Conservation (phyloP, 2,888 invertebrate genomes). For the Noctua janthina region DNA sequence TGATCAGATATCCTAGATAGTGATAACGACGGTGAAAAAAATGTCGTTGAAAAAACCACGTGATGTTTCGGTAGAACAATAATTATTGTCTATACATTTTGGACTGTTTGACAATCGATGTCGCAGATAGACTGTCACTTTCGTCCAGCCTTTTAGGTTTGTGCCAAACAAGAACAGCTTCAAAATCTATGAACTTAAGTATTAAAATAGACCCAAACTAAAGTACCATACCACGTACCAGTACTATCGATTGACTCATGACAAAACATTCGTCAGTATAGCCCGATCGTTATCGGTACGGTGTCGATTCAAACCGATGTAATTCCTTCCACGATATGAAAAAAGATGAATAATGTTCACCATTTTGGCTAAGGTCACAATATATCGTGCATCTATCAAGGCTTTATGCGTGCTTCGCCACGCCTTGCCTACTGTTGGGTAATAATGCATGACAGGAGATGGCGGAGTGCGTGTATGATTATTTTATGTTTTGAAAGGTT, state of each 20-base stretch:
- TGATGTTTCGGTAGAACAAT: neutral
- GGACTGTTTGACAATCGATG: neutral
- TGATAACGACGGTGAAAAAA: neutral
- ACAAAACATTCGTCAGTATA: slow-evolving; percentile 54
- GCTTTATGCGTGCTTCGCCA: slow-evolving; percentile 41
- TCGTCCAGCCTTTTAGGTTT: neutral
- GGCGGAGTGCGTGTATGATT: slow-evolving; percentile 27
- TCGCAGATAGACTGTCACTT: neutral
- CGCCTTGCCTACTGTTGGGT: slow-evolving; percentile 34
- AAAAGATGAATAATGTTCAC: slow-evolving; percentile 56
- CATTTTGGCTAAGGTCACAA: slow-evolving; percentile 50
- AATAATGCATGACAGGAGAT: slow-evolving; percentile 48
- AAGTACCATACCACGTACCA: slow-evolving; percentile 9
- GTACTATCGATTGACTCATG: slow-evolving; percentile 46
- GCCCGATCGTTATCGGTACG: slow-evolving; percentile 48
- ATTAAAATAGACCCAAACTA: neutral
- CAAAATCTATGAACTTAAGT: neutral
- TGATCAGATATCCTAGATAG: neutral
- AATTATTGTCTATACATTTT: neutral
- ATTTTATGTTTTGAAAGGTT: slow-evolving; percentile 39
- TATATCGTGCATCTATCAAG: slow-evolving; percentile 56
- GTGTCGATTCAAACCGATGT: slow-evolving; percentile 50
- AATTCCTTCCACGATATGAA: slow-evolving; percentile 51
- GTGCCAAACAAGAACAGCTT: neutral
- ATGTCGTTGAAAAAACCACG: neutral